Evolutionary conservation across 2,113 vertebrate genomes (phyloP).

Genomic region (Hiodon tergisus): DNA sequence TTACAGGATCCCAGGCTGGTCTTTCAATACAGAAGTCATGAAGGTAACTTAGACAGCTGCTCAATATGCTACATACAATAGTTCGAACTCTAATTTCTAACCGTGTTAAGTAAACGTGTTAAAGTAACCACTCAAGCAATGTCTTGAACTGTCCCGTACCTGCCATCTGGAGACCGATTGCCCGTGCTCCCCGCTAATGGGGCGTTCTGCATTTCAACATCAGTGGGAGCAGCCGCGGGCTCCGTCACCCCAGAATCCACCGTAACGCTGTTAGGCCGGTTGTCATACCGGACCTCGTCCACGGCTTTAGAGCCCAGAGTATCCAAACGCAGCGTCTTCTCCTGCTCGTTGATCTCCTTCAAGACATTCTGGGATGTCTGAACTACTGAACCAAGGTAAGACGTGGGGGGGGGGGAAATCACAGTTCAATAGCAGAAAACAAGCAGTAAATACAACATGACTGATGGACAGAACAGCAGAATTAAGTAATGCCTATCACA

Average conservation of each 20-base stretch:
- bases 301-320: constrained; percentile 39
- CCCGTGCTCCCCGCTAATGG: constrained; percentile 32
- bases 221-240: constrained; percentile 41
- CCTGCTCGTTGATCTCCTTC: constrained; percentile 81
- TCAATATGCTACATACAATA: neutral
- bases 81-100: too few species aligned
- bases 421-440: neutral
- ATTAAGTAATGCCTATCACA: neutral
- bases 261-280: constrained; percentile 40
- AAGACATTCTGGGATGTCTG: constrained; percentile 57
- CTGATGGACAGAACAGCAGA: neutral
- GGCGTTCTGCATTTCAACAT: constrained; percentile 36
- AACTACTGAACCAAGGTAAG: constrained; percentile 44
- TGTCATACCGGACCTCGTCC: constrained; percentile 45
- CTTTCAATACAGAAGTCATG: neutral
- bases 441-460: neutral
- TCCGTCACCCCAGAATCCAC: constrained; percentile 38
- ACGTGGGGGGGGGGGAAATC: constrained; percentile 4
- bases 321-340: constrained; percentile 58
- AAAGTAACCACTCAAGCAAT: neutral
- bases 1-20: constrained; percentile 21
- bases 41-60: neutral
- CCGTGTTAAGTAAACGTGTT: too few species aligned
- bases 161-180: constrained; percentile 55
- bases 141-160: constrained; percentile 56